These are phyloP conservation scores for Nycteola revayana DNA, from an alignment of 2,888 invertebrate species.

Conservation along the genomic window DNA sequence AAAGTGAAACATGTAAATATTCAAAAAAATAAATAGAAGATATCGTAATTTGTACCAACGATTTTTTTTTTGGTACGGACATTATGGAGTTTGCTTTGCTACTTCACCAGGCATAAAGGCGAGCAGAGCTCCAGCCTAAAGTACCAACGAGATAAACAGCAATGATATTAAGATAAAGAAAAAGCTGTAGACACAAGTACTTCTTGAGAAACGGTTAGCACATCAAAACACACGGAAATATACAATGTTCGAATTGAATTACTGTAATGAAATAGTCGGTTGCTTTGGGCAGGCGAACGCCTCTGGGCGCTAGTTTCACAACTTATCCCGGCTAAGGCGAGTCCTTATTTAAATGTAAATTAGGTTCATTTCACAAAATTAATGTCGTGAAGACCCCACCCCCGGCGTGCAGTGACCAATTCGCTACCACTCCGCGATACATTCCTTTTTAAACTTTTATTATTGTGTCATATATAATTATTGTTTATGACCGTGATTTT, in stretches of 20 bases:
- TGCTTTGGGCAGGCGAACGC: slow-evolving; percentile 73
- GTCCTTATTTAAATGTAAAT: slow-evolving; percentile 95
- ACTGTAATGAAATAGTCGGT: slow-evolving; percentile 76
- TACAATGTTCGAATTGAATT: slow-evolving; percentile 74
- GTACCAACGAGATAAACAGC: too few relatives aligned
- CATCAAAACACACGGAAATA: slow-evolving; percentile 29
- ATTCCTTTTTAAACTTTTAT: slow-evolving; percentile 46
- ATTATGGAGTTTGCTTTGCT: too few relatives aligned
- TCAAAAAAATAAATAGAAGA: too few relatives aligned
- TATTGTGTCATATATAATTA: slow-evolving; percentile 48
- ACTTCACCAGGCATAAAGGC: too few relatives aligned
- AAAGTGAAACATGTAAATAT: too few relatives aligned
- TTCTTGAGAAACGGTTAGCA: slow-evolving; percentile 13
- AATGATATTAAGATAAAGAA: too few relatives aligned
- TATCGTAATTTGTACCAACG: too few relatives aligned
- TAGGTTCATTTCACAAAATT: slow-evolving; percentile 95
- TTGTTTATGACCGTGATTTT: slow-evolving; percentile 43
- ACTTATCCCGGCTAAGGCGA: slow-evolving; percentile 81
- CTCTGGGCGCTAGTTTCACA: slow-evolving; percentile 79
- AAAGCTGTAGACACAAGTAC: neutral
- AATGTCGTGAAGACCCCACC: slow-evolving; percentile 86
- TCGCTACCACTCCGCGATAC: slow-evolving; percentile 33
- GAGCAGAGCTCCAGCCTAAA: too few relatives aligned
- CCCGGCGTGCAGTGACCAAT: slow-evolving; percentile 61
- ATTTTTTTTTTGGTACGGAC: too few relatives aligned